phyloP scores from a whole-genome alignment of 2,888 invertebrate genomes.

The Drosophila fungiperda region DNA sequence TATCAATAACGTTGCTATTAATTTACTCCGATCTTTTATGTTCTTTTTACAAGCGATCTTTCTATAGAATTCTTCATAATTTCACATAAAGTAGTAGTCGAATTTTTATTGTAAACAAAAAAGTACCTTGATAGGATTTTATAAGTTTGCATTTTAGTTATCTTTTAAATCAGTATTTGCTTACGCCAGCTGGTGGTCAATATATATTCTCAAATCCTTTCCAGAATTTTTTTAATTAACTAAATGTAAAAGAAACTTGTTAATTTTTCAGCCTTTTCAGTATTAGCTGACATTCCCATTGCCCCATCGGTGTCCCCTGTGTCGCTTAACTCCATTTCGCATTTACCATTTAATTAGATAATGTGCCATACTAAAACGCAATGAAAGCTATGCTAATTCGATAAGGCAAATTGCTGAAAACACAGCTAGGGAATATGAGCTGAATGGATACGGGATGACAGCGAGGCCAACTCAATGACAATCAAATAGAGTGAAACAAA shows the following conservation, averaged over 20 bases:
- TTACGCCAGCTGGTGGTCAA: not conserved
- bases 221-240: not conserved
- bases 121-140: not conserved
- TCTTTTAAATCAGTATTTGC: not conserved
- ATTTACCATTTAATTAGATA: slow-evolving; percentile 65
- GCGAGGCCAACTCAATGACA: slow-evolving; percentile 20
- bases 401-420: slow-evolving; percentile 15
- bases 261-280: not conserved
- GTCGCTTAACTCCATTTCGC: slow-evolving; percentile 48
- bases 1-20: not conserved
- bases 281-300: slow-evolving; percentile 15
- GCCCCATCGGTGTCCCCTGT: slow-evolving; percentile 3
- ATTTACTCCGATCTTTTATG: not conserved
- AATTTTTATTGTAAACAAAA: not conserved
- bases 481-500: slow-evolving; percentile 30
- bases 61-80: not conserved
- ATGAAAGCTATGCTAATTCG: slow-evolving; percentile 59
- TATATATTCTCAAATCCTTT: not conserved
- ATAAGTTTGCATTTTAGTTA: not conserved
- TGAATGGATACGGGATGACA: not conserved
- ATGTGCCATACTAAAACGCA: slow-evolving; percentile 42
- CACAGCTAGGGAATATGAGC: not conserved
- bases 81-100: not conserved
- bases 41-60: not conserved
- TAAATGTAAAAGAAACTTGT: not conserved